phyloP scores from a whole-genome alignment of 2,797 vertebrate genomes.

The Gallirallus australis region DNA sequence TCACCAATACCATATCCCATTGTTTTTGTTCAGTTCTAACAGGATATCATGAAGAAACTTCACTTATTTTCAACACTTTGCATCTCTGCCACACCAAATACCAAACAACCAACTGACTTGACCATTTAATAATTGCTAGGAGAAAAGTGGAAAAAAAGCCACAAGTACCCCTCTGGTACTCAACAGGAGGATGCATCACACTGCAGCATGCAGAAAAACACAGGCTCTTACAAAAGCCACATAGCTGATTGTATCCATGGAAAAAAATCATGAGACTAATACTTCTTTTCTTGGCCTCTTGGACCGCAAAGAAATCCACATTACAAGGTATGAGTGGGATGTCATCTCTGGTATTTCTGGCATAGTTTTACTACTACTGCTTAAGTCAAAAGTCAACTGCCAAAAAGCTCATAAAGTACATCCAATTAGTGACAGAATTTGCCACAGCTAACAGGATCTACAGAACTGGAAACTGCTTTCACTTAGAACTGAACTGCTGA shows the following conservation, averaged over 20 bases:
- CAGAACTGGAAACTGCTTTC: background rate
- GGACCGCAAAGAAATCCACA: background rate
- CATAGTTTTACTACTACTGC: background rate
- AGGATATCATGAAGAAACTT: background rate
- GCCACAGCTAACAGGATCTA: background rate
- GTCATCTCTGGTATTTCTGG: background rate
- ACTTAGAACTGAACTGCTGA: background rate
- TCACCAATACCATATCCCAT: background rate
- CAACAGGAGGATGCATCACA: background rate
- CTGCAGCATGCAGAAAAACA: background rate
- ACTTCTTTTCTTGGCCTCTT: background rate
- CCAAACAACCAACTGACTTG: background rate
- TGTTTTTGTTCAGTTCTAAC: background rate
- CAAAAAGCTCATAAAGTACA: background rate
- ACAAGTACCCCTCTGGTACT: background rate
- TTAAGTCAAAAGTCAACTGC: background rate
- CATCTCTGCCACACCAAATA: background rate
- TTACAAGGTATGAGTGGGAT: background rate
- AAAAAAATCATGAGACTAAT: background rate
- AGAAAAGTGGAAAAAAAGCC: background rate
- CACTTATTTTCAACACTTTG: background rate
- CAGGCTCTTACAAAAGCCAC: fast-evolving
- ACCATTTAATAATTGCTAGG: background rate
- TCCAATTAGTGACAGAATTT: background rate
- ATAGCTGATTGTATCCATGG: background rate